These are phyloP conservation scores for Grapholita molesta DNA, from an alignment of 1,140 invertebrate genomes.

Conservation along the genomic window DNA sequence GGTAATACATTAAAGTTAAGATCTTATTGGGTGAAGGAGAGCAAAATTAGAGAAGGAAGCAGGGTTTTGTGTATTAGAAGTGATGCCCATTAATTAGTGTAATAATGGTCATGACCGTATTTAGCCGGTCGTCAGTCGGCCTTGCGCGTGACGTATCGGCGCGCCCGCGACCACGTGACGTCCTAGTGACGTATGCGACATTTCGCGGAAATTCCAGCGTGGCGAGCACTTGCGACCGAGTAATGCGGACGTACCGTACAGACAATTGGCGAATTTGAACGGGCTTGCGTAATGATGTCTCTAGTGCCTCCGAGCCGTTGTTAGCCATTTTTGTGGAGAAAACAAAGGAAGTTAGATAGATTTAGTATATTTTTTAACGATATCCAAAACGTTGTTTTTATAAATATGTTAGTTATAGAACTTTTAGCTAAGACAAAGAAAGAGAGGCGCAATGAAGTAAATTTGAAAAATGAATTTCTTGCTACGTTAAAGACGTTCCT, in stretches of 20 bases:
- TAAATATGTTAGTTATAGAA: too few relatives aligned
- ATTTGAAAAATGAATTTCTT: too few relatives aligned
- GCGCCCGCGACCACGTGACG: conserved; percentile 15
- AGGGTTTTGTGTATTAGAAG: neutral
- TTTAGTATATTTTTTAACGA: too few relatives aligned
- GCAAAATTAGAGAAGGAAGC: neutral
- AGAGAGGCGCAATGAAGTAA: too few relatives aligned
- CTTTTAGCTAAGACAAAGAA: too few relatives aligned
- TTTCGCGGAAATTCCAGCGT: conserved; percentile 73
- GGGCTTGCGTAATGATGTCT: neutral
- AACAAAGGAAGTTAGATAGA: neutral
- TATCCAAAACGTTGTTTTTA: too few relatives aligned
- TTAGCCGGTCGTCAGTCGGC: conserved; percentile 36
- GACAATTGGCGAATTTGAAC: neutral
- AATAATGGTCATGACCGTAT: conserved; percentile 29
- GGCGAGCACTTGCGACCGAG: conserved; percentile 41
- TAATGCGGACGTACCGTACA: conserved; percentile 17
- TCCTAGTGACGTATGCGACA: conserved; percentile 56
- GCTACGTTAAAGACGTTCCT: too few relatives aligned
- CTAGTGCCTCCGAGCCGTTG: neutral
- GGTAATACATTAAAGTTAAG: too few relatives aligned
- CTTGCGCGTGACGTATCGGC: conserved; percentile 58
- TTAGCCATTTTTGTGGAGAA: neutral
- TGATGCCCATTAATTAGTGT: conserved; percentile 15
- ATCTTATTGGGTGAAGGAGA: too few relatives aligned